Evolutionary conservation across 2,113 vertebrate species (phyloP), one percentile per base, ranked within the genome.

Genomic region (Dromas ardeola): DNA sequence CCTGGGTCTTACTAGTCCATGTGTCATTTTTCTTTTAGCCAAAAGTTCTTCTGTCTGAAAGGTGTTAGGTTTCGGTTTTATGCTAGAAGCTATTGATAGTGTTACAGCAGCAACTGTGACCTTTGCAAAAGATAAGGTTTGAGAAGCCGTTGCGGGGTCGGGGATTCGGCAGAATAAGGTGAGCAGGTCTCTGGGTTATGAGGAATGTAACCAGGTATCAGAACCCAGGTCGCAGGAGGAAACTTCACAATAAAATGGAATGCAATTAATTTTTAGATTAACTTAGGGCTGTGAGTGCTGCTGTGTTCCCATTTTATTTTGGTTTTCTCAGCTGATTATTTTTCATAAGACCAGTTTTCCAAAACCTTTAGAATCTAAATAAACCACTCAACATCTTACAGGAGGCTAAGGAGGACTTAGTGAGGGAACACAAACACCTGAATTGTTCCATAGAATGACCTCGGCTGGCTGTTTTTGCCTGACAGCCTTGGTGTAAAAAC

Each of bases 291-390:
- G 47, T 8, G 14, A 42, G 45, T 70, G 55, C 70, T 81, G 36
- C 1, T 5, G 32, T 61, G 36, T 77, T 91, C 81, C 74, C 58
- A 38, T 95, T 97, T 96, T 94, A 70, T 69, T 89, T 71, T 88
- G 34, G 13, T 76, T 94, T 93, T 65, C 25, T 87, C 47, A 10
- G 11, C 14, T 45, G 49, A 1, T 26, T 27, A 50, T 61, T 63
- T 19, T 18, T 3, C 27, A 8, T 29, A 38, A 90, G 49, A n/a
- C 45, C 13, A 25, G 20, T 69, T 91, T 67, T 56, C 29, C 23
- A 73, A 72, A 58, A 30, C 27, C 18, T 80, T 86, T 80, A 84
- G 67, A 45, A 30, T 43, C 50, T 43, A 59, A 94, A 92, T 97
- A 96, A 97, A 93, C 84, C 43, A n/a, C 52, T 87, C 0, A 0